Conservation (phyloP, 2,797 vertebrate genomes). For the Lerista edwardsae region DNA sequence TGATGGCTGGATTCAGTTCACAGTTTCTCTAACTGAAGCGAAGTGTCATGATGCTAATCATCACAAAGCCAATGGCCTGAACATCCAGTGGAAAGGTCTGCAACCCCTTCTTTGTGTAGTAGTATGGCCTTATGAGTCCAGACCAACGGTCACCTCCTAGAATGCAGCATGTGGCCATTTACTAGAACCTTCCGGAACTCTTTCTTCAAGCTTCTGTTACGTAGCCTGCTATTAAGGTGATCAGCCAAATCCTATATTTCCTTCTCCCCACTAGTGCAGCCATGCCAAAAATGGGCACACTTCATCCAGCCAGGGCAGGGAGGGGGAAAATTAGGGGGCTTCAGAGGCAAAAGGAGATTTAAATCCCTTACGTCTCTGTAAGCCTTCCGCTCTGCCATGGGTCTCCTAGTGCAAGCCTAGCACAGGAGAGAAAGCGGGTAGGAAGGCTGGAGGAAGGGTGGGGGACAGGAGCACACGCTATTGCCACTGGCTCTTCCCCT, state of each 20-base stretch:
- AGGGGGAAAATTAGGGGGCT: too few species aligned
- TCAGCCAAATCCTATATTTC: background rate
- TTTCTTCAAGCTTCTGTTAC: slow-evolving; percentile 13
- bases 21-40: background rate
- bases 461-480: too few species aligned
- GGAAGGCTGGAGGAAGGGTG: too few species aligned
- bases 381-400: too few species aligned
- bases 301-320: too few species aligned
- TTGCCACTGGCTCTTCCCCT: too few species aligned
- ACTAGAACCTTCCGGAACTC: slow-evolving; percentile 33
- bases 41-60: background rate
- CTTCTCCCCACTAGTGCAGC: too few species aligned
- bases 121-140: background rate
- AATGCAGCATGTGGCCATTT: background rate
- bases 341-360: background rate
- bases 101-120: background rate
- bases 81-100: background rate
- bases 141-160: slow-evolving; percentile 13
- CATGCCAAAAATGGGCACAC: too few species aligned
- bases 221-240: background rate
- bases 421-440: too few species aligned
- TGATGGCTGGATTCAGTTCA: slow-evolving; percentile 3
- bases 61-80: background rate
- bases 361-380: too few species aligned
- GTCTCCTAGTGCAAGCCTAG: too few species aligned